Evolutionary conservation across 1,140 invertebrate genomes (phyloP).

Genomic region (Drosophila dunni): DNA sequence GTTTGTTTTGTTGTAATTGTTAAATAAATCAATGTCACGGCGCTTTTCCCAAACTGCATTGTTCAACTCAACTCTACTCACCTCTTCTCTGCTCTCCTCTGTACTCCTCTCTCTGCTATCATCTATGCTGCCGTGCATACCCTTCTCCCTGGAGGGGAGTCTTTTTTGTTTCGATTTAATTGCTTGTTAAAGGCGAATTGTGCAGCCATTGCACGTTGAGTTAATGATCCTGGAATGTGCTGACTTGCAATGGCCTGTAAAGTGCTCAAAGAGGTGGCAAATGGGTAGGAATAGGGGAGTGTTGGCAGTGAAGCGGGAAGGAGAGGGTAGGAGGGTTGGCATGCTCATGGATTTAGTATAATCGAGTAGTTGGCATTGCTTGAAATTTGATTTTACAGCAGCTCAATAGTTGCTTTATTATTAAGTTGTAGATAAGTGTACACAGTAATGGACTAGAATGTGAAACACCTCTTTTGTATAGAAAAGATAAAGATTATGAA

Average conservation of each 20-base stretch:
- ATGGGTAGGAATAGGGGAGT: not conserved
- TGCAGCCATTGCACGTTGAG: constrained; percentile 71
- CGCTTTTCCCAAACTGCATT: constrained; percentile 48
- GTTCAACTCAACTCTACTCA: constrained; percentile 10
- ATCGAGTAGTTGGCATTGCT: constrained; percentile 18
- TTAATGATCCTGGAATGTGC: constrained; percentile 80
- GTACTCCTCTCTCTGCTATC: not conserved
- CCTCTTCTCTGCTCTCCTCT: constrained; percentile 7
- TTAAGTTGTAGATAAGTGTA: not conserved
- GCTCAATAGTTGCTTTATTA: constrained; percentile 3
- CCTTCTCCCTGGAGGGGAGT: constrained; percentile 21
- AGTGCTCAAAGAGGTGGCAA: constrained; percentile 17
- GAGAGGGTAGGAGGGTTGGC: not conserved
- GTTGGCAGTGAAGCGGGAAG: no score
- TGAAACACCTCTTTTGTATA: no score
- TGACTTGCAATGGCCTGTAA: constrained; percentile 59
- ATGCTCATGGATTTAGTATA: not conserved
- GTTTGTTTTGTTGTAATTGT: constrained; percentile 77
- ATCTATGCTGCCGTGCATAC: not conserved
- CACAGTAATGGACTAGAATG: no score
- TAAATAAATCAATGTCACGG: constrained; percentile 80
- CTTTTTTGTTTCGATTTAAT: constrained; percentile 82
- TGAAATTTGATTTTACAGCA: constrained; percentile 37
- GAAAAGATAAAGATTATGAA: no score
- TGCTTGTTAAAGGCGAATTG: constrained; percentile 81